Evolutionary conservation across 2,113 vertebrate genomes (phyloP), one percentile per base, ranked within the genome.

Genomic region (Oryzias melastigma): DNA sequence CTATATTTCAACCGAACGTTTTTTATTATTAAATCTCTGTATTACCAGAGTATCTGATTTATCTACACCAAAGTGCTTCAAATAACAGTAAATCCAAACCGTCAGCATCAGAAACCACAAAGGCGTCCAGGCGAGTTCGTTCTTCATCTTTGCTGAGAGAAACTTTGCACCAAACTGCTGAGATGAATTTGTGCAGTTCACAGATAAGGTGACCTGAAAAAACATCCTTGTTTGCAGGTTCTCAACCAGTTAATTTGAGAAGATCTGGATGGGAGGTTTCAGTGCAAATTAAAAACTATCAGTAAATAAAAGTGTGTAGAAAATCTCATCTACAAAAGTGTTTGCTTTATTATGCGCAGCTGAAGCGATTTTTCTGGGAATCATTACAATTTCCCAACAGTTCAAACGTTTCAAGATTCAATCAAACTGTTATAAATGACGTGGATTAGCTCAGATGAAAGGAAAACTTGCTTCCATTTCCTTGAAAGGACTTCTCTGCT

Each of bases 171-270:
- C 6, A 19, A 53, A 57, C 52, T 62, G 67, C 46, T 70, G 51
- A n/a, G 19, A 6, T 19, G 44, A 45, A 27, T 27, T 2, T 2
- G 8, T 25, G 18, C 0, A 61, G 24, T 42, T 62, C n/a, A 47
- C 14, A 49, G 58, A 71, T 51, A 65, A 50, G 14, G 7, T 58
- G 73, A 71, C 78, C 78, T 56, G 80, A 15, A 71, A 62, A 65
- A 65, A 73, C 64, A 58, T 68, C 53, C 40, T 50, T 1, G 17
- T 64, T 35, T 59, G 54, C 60, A 41, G n/a, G 18, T 19, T 10
- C 10, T 35, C 35, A 35, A 35, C 35, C 35, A 12, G 10, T 35
- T 35, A 8, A 35, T 10, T 12, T 8, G 10, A 12, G 35, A 35
- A 35, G 10, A 3, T 35, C 10, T 35, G 10, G 10, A 10, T 35